Evolutionary conservation across 2,888 invertebrate species (phyloP).

Genomic region (Agrotis puta): DNA sequence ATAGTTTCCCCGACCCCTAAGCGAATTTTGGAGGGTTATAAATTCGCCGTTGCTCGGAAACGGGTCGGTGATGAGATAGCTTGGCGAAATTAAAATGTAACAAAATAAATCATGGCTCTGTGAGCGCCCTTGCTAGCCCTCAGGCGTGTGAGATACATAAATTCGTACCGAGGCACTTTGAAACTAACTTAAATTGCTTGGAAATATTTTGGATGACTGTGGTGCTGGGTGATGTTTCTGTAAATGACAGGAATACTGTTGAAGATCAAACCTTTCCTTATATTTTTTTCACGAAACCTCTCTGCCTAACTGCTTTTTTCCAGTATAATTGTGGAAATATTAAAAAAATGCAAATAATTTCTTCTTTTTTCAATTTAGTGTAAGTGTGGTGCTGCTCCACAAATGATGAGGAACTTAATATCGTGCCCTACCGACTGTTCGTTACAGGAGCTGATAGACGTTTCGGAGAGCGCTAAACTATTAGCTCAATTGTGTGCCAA

Average conservation of each 20-base stretch:
- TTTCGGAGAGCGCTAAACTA: no score
- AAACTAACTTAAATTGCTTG: slow-evolving; percentile 64
- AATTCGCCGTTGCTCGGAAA: slow-evolving; percentile 67
- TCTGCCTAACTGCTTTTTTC: no score
- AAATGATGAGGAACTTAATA: no score
- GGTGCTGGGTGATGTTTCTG: slow-evolving; percentile 1
- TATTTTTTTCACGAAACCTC: no score
- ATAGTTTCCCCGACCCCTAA: slow-evolving; percentile 46
- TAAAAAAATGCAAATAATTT: no score
- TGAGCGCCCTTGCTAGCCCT: slow-evolving; percentile 65
- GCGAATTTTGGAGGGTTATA: slow-evolving; percentile 66
- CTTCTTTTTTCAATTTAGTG: no score
- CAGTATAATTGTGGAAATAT: no score
- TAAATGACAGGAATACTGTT: neutral
- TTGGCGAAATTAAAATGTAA: slow-evolving; percentile 81
- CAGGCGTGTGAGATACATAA: slow-evolving; percentile 67
- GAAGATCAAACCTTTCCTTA: no score
- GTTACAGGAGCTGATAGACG: no score
- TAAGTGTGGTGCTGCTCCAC: no score
- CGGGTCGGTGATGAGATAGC: slow-evolving; percentile 77
- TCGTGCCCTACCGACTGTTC: no score
- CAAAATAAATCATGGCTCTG: slow-evolving; percentile 77
- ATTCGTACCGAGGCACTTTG: slow-evolving; percentile 62
- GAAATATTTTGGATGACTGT: slow-evolving; percentile 41
- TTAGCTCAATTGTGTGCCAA: no score